Evolutionary conservation across 92 coral and sea anemone genomes (phyloP).

Genomic region (Actinostola sp.): DNA sequence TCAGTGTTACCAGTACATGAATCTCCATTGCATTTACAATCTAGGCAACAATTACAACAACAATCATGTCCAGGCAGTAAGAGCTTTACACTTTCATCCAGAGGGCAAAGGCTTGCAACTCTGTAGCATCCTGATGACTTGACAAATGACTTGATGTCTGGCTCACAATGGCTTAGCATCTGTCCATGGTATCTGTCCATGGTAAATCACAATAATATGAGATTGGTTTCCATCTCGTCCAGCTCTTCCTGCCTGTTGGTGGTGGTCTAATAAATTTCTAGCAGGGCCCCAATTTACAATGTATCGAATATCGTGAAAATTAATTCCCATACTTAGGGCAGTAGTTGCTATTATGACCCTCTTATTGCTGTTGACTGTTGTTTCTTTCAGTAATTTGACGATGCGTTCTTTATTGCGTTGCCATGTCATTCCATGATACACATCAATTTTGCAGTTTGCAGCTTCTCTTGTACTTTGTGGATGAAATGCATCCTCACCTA

Average conservation of each 20-base stretch:
- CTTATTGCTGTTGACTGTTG: not conserved
- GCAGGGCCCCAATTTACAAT: constrained; percentile 58
- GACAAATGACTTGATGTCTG: constrained; percentile 62
- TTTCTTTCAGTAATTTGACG: constrained; percentile 29
- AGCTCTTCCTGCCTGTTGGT: constrained; percentile 62
- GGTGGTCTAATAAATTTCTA: constrained; percentile 43
- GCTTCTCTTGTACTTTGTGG: not conserved
- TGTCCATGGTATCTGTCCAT: constrained; percentile 65
- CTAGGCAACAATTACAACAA: constrained; percentile 42
- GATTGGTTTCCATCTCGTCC: constrained; percentile 66
- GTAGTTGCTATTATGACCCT: constrained; percentile 40
- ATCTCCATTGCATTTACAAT: constrained; percentile 49
- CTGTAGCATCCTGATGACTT: constrained; percentile 43
- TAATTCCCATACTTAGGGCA: constrained; percentile 57
- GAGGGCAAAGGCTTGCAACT: constrained; percentile 47
- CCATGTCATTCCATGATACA: constrained; percentile 50
- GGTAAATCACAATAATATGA: constrained; percentile 54
- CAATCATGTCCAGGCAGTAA: constrained; percentile 42
- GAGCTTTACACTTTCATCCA: constrained; percentile 37
- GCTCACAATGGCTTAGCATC: constrained; percentile 58
- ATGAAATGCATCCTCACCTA: constrained; percentile 36
- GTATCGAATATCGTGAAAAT: constrained; percentile 48
- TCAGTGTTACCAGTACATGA: constrained; percentile 20
- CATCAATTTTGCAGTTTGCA: constrained; percentile 24
- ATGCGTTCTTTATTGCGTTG: constrained; percentile 24